Evolutionary conservation across 2,797 vertebrate genomes (phyloP).

Genomic region (Pangasius djambal): DNA sequence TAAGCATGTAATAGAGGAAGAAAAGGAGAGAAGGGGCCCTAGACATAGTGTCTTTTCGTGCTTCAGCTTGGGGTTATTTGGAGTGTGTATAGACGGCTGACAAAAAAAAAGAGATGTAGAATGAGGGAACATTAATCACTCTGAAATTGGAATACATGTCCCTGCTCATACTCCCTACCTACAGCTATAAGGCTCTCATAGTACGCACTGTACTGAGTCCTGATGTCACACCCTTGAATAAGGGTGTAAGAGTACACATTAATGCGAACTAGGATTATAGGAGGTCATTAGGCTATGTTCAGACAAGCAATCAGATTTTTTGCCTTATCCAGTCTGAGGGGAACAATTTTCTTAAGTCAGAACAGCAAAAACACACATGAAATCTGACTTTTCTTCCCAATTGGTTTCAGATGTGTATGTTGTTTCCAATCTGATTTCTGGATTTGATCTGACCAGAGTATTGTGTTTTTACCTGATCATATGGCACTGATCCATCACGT

Average conservation of each 20-base stretch:
- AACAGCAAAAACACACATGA: background rate
- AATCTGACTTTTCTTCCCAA: background rate
- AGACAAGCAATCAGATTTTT: slow-evolving; percentile 3
- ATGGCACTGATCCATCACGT: background rate
- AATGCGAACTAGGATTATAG: background rate
- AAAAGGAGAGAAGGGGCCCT: background rate
- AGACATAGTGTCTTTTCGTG: slow-evolving; percentile 37
- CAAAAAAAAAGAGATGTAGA: slow-evolving; percentile 28
- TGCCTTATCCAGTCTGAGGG: background rate
- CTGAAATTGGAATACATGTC: slow-evolving; percentile 49
- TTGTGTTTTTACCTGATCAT: background rate
- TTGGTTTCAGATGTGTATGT: background rate
- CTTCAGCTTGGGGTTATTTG: slow-evolving; percentile 46
- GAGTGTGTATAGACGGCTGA: slow-evolving; percentile 44
- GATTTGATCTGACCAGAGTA: background rate
- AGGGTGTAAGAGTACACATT: slow-evolving; percentile 5
- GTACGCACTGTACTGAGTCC: slow-evolving; percentile 1
- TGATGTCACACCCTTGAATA: slow-evolving; percentile 26
- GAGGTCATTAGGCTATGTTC: slow-evolving; percentile 18
- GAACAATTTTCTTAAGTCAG: background rate
- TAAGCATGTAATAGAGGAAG: slow-evolving; percentile 20
- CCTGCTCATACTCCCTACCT: slow-evolving; percentile 35
- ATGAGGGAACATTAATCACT: slow-evolving; percentile 44
- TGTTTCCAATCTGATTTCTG: background rate
- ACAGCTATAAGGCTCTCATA: slow-evolving; percentile 7